Evolutionary conservation across 2,888 invertebrate genomes (phyloP).

Genomic region (Nomada hirtipes): DNA sequence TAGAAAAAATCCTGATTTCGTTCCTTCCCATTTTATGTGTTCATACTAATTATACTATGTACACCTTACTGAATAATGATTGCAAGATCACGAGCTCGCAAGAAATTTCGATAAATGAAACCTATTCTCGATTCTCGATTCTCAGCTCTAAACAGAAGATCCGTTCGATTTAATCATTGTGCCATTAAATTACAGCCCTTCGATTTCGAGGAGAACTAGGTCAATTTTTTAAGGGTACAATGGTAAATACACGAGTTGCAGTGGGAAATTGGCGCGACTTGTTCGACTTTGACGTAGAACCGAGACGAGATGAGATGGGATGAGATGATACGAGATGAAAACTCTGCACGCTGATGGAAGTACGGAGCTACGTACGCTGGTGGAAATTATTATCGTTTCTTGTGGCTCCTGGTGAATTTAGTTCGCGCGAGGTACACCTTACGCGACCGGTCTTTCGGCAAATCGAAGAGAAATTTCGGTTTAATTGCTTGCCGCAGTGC

Average conservation of each 20-base stretch:
- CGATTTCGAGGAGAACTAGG: neutral
- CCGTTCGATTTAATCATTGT: slow-evolving; percentile 18
- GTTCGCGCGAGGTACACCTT: slow-evolving; percentile 20
- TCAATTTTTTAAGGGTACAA: neutral
- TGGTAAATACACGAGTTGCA: slow-evolving; percentile 12
- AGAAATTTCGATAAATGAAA: too few species aligned
- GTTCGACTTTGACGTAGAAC: slow-evolving; percentile 3
- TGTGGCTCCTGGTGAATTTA: slow-evolving; percentile 39
- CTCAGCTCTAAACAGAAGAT: neutral
- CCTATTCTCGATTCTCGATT: too few species aligned
- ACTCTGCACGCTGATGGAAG: slow-evolving; percentile 45
- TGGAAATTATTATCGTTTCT: slow-evolving; percentile 54
- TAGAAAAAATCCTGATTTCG: too few species aligned
- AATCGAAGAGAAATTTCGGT: slow-evolving; percentile 3
- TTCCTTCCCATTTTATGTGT: too few species aligned
- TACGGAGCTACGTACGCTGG: slow-evolving; percentile 1
- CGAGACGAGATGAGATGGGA: slow-evolving; percentile 25
- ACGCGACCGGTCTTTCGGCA: slow-evolving; percentile 21
- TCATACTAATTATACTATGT: too few species aligned
- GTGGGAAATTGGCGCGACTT: slow-evolving; percentile 35
- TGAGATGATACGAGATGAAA: slow-evolving; percentile 44
- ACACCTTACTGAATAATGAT: too few species aligned
- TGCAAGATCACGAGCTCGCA: too few species aligned
- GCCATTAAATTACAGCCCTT: neutral
- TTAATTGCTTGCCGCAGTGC: slow-evolving; percentile 8